Evolutionary conservation across 2,888 invertebrate species (phyloP).

Genomic region (Peribatodes rhomboidaria): DNA sequence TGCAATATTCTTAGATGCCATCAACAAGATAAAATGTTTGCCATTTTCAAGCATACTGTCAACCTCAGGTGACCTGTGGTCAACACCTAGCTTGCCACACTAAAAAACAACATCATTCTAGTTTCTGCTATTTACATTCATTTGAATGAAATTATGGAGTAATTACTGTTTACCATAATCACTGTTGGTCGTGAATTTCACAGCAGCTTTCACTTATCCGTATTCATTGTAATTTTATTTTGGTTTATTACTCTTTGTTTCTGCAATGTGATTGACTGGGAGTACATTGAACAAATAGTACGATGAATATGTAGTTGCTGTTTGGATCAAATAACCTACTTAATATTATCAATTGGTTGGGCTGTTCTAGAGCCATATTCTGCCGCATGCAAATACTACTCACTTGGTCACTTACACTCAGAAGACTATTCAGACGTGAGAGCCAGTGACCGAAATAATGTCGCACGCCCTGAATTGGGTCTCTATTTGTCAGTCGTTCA

Average conservation of each 20-base stretch:
- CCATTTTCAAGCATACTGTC: no score
- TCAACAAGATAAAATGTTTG: no score
- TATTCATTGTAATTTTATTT: slow-evolving; percentile 7
- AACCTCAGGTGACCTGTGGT: no score
- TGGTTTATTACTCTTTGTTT: slow-evolving; percentile 9
- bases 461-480: no score
- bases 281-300: slow-evolving; percentile 7
- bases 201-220: slow-evolving; percentile 45
- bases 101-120: not conserved
- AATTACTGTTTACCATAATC: slow-evolving; percentile 26
- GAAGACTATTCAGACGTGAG: no score
- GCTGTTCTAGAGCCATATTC: no score
- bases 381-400: no score
- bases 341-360: not conserved
- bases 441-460: no score
- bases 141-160: slow-evolving; percentile 23
- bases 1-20: no score
- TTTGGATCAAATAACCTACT: not conserved
- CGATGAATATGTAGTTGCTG: not conserved
- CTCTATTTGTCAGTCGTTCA: no score
- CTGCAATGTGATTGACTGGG: slow-evolving; percentile 14
- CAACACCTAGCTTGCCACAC: not conserved
- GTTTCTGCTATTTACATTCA: not conserved
- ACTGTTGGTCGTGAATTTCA: slow-evolving; percentile 41
- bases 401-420: no score